A percentile compares a stretch with the other conserved stretches of the same genome.
phyloP scores from a whole-genome alignment of 2,888 invertebrate species.

The Erebia epiphron region DNA sequence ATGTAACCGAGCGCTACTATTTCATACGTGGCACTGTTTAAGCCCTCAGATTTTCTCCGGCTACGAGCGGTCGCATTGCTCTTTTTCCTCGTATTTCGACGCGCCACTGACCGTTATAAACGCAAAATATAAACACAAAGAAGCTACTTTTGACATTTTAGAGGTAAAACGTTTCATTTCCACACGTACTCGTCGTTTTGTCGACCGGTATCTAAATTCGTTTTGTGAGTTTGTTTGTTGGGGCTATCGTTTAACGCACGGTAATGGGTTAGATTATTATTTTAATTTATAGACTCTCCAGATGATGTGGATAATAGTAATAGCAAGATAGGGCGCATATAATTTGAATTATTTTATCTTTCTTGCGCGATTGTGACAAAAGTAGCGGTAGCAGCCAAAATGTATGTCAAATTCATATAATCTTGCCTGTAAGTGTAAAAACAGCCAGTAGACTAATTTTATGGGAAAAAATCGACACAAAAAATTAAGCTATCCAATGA shows the following conservation, averaged over 20 bases:
- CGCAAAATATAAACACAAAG: slow-evolving; percentile 82
- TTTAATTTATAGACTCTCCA: neutral
- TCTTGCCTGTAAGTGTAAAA: neutral
- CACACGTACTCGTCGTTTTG: slow-evolving; percentile 63
- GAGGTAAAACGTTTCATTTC: slow-evolving; percentile 76
- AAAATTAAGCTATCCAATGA: neutral
- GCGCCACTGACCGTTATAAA: slow-evolving; percentile 79
- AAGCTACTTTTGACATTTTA: slow-evolving; percentile 80
- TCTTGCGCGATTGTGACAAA: no score
- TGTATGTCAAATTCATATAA: no score
- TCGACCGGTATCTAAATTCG: slow-evolving; percentile 32
- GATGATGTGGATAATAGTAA: neutral
- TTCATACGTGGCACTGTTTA: slow-evolving; percentile 82
- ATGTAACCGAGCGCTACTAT: slow-evolving; percentile 81
- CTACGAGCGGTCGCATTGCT: slow-evolving; percentile 67
- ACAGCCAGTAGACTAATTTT: neutral
- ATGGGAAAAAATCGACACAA: neutral
- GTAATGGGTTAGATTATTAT: neutral
- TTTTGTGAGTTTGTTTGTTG: slow-evolving; percentile 27
- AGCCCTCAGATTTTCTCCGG: slow-evolving; percentile 82
- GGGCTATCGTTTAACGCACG: neutral
- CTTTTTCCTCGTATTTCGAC: slow-evolving; percentile 75
- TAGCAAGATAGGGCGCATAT: neutral
- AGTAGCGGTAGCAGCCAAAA: no score
- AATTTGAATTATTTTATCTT: no score